These are phyloP conservation scores for Stratiolaelaps scimitus DNA, from an alignment of 1,140 invertebrate species.

Conservation along the genomic window DNA sequence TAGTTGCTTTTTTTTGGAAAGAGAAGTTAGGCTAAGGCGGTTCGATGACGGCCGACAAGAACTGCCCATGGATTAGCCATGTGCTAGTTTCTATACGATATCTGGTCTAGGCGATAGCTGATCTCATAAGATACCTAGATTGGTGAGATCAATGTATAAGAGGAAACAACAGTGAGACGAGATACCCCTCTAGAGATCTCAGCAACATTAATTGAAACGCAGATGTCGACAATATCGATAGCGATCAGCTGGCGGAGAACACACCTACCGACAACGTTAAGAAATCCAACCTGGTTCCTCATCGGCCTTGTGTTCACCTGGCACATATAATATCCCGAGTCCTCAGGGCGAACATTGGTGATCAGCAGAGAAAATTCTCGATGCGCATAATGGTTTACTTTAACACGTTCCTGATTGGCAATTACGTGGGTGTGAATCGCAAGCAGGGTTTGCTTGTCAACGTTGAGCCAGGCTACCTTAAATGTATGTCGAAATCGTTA, in stretches of 20 bases:
- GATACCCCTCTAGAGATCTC: background rate
- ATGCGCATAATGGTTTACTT: slow-evolving; percentile 65
- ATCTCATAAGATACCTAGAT: no score
- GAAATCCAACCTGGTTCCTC: slow-evolving; percentile 55
- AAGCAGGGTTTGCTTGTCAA: slow-evolving; percentile 78
- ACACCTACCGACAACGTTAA: slow-evolving; percentile 56
- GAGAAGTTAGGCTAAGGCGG: no score
- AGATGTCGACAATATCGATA: no score
- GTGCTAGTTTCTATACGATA: no score
- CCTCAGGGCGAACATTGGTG: slow-evolving; percentile 69
- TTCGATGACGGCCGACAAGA: no score
- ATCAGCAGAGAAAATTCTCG: slow-evolving; percentile 81
- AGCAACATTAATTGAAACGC: background rate
- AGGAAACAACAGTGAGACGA: no score
- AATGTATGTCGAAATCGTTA: slow-evolving; percentile 28
- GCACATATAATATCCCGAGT: slow-evolving; percentile 75
- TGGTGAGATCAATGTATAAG: no score
- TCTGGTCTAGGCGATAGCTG: no score
- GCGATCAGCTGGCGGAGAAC: slow-evolving; percentile 64
- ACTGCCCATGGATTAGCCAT: no score
- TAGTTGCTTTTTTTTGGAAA: no score
- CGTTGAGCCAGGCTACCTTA: slow-evolving; percentile 77
- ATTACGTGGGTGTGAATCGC: slow-evolving; percentile 75
- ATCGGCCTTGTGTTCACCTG: slow-evolving; percentile 41
- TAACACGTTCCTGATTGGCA: slow-evolving; percentile 70